These are phyloP conservation scores for Heliconius eleuchia DNA, from an alignment of 1,140 invertebrate species.

Conservation along the genomic window DNA sequence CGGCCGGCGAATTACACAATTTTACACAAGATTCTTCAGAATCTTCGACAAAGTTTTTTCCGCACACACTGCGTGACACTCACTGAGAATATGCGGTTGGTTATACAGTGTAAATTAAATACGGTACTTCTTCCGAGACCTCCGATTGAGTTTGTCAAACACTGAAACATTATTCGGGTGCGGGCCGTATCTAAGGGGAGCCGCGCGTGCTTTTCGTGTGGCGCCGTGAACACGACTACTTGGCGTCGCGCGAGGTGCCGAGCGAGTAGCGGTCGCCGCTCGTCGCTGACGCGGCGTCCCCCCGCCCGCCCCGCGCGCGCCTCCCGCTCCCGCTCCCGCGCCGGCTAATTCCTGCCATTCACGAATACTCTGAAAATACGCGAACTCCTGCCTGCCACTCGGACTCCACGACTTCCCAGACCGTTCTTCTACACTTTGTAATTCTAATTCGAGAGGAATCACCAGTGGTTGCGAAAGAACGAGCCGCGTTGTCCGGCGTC, in stretches of 20 bases:
- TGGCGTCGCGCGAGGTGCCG: constrained; percentile 51
- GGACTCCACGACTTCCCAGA: constrained; percentile 33
- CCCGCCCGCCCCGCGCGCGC: constrained; percentile 48
- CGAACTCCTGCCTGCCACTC: constrained; percentile 39
- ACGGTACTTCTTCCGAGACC: constrained; percentile 79
- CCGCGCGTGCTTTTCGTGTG: constrained; percentile 74
- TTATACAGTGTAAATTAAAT: constrained; percentile 79
- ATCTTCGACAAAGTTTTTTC: constrained; percentile 81
- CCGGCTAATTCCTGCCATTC: constrained; percentile 74
- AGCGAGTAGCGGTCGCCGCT: constrained; percentile 55
- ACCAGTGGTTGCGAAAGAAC: constrained; percentile 34
- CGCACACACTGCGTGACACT: constrained; percentile 80
- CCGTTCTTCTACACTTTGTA: constrained; percentile 25
- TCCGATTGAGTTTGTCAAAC: constrained; percentile 80
- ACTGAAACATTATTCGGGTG: constrained; percentile 81
- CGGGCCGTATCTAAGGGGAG: constrained; percentile 73
- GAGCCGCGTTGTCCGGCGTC: constrained; percentile 48
- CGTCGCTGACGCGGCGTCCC: constrained; percentile 51
- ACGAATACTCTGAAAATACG: constrained; percentile 76
- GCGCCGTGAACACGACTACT: constrained; percentile 75
- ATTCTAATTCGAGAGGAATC: constrained; percentile 31
- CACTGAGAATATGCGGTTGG: constrained; percentile 79
- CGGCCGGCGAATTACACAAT: constrained; percentile 78
- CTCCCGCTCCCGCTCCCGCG: constrained; percentile 43
- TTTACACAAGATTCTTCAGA: constrained; percentile 80